A percentile compares a stretch with the other conserved stretches of the same genome.
Conservation (phyloP, 1,140 invertebrate genomes). For the Trinorchestia longiramus region DNA sequence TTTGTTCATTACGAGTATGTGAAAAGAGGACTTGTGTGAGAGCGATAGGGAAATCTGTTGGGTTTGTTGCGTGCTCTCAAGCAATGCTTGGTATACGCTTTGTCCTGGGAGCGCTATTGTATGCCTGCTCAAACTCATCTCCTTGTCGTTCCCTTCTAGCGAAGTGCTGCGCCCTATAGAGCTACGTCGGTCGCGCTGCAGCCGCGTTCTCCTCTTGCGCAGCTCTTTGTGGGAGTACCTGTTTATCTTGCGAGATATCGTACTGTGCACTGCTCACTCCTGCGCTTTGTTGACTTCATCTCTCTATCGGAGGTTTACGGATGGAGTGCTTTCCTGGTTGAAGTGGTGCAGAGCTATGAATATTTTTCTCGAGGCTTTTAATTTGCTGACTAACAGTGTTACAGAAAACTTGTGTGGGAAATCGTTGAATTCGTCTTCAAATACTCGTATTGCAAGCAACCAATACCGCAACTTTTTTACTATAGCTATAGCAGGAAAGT, state of each 20-base stretch:
- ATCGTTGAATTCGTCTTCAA: not conserved
- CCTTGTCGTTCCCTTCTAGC: constrained; percentile 35
- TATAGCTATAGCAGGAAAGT: too few relatives aligned
- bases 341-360: not conserved
- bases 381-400: not conserved
- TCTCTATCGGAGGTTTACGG: not conserved
- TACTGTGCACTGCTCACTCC: not conserved
- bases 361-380: not conserved
- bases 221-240: not conserved
- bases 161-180: not conserved
- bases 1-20: constrained; percentile 27
- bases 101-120: constrained; percentile 45
- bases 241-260: not conserved
- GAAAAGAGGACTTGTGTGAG: not conserved
- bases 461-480: too few relatives aligned
- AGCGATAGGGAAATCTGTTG: constrained; percentile 39
- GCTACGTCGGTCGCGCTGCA: not conserved
- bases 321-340: not conserved
- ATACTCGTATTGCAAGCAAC: too few relatives aligned
- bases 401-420: not conserved
- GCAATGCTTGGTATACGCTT: constrained; percentile 33
- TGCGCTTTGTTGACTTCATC: not conserved
- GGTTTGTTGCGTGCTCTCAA: constrained; percentile 26
- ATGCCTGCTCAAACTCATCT: constrained; percentile 31
- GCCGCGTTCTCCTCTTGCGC: not conserved